Conservation (phyloP, 2,888 invertebrate species). For the Flexamia atlantica region DNA sequence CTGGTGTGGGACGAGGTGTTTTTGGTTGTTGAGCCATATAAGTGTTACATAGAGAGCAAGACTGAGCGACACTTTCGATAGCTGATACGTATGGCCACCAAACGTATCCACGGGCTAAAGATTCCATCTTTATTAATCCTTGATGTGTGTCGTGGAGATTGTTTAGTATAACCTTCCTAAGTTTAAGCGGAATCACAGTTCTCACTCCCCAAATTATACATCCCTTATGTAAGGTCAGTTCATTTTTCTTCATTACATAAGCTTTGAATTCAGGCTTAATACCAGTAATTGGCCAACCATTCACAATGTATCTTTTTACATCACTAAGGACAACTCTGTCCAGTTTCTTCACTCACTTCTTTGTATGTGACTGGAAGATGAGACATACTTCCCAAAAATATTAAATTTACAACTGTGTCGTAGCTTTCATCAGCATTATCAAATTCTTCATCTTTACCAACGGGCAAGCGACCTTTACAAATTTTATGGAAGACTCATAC, state of each 20-base stretch:
- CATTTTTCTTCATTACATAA: neutral
- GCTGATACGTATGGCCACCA: slow-evolving; percentile 35
- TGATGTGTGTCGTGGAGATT: slow-evolving; percentile 28
- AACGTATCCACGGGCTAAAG: neutral
- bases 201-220: slow-evolving; percentile 52
- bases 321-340: slow-evolving; percentile 1
- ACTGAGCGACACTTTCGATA: slow-evolving; percentile 3
- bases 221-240: neutral
- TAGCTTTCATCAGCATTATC: slow-evolving; percentile 12
- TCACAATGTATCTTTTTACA: slow-evolving; percentile 6
- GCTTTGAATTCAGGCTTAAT: neutral
- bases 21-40: neutral
- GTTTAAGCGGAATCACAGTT: slow-evolving; percentile 20
- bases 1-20: too few species aligned
- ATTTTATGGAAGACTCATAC: neutral
- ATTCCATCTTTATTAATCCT: slow-evolving; percentile 2
- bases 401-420: neutral
- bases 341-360: slow-evolving; percentile 41
- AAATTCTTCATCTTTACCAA: neutral
- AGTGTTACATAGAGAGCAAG: neutral
- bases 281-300: neutral
- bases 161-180: neutral
- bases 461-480: slow-evolving; percentile 18
- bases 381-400: slow-evolving; percentile 21
- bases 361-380: neutral